phyloP scores from a whole-genome alignment of 2,113 vertebrate species.

The Rynchops niger region DNA sequence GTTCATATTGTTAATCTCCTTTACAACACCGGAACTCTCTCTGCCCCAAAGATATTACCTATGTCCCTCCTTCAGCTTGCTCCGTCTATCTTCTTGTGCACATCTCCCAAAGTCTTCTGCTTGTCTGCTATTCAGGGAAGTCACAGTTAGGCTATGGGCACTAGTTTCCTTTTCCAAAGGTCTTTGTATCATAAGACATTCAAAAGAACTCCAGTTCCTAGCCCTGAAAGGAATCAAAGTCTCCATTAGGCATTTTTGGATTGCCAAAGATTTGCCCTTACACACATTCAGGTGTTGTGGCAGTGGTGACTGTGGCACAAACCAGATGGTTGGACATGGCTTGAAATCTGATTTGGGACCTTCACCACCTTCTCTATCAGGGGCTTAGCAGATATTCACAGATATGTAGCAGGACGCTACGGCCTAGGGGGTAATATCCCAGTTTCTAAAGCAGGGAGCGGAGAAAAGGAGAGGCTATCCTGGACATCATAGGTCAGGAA shows the following conservation, averaged over 20 bases:
- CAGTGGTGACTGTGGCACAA: background rate
- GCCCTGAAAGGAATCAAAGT: background rate
- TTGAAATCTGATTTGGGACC: background rate
- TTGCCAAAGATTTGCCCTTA: background rate
- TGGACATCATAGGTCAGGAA: no score
- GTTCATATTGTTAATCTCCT: background rate
- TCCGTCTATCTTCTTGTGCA: background rate
- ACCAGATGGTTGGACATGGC: rapidly evolving
- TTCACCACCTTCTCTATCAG: rapidly evolving
- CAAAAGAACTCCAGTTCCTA: background rate
- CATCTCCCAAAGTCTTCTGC: background rate
- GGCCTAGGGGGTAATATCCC: rapidly evolving
- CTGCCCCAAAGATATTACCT: background rate
- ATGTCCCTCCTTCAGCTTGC: background rate
- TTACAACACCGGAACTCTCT: background rate
- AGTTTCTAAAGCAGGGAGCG: background rate
- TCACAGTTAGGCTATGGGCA: background rate
- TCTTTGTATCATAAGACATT: background rate
- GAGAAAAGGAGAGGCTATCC: background rate
- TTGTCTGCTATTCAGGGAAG: background rate
- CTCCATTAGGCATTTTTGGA: background rate
- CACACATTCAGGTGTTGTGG: rapidly evolving
- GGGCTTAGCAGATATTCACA: background rate
- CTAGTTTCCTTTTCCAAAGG: background rate
- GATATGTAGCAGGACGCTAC: background rate